A percentile compares a stretch with the other conserved stretches of the same genome.
These are phyloP conservation scores for Euphydryas editha DNA, from an alignment of 2,888 invertebrate genomes.

Conservation along the genomic window DNA sequence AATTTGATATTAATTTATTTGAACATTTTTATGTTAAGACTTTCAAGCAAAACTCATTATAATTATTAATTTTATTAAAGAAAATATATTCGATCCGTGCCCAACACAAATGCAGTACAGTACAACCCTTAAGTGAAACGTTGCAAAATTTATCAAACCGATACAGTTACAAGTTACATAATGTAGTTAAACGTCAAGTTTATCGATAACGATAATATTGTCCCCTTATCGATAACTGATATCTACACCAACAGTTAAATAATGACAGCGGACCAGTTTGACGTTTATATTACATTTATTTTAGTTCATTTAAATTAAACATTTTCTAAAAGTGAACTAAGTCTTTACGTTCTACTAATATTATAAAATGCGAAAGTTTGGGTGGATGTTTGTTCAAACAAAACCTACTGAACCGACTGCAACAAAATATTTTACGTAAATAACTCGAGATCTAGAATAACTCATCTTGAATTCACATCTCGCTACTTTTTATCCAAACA, in stretches of 20 bases:
- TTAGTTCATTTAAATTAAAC: not conserved
- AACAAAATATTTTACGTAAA: too few species aligned
- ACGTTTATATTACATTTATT: not conserved
- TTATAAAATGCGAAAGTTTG: too few species aligned
- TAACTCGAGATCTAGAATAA: too few species aligned
- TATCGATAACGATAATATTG: slow-evolving; percentile 22
- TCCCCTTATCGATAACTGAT: slow-evolving; percentile 20
- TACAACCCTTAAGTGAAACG: not conserved
- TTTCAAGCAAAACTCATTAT: too few species aligned
- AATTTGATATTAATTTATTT: not conserved
- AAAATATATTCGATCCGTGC: not conserved
- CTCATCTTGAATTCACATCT: too few species aligned
- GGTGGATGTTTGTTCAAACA: too few species aligned
- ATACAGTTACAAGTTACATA: slow-evolving; percentile 28
- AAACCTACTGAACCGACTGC: too few species aligned
- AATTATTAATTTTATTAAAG: not conserved
- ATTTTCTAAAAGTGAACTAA: too few species aligned
- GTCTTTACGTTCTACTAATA: too few species aligned
- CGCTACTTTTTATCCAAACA: too few species aligned
- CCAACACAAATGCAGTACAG: not conserved
- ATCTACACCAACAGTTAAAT: slow-evolving; percentile 20
- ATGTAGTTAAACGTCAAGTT: slow-evolving; percentile 27
- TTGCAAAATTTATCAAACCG: slow-evolving; percentile 13
- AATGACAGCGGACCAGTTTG: slow-evolving; percentile 9
- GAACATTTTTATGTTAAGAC: not conserved